Percentiles rank a stretch among this genome's conserved stretches.
phyloP scores from a whole-genome alignment of 2,797 vertebrate species.

The Petrocephalus schoutedeni region DNA sequence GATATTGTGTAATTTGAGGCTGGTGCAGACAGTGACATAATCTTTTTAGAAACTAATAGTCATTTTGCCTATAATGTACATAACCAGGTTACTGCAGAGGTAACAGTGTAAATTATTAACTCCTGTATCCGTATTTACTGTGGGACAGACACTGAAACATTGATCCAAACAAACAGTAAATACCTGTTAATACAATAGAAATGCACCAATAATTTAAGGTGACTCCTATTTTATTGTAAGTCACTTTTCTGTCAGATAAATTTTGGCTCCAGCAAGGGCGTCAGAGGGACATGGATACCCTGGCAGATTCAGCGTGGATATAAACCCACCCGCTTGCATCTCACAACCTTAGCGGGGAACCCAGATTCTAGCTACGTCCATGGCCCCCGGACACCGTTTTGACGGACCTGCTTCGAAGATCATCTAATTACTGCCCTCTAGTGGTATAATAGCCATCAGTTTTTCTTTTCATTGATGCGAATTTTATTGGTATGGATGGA shows the following conservation, averaged over 20 bases:
- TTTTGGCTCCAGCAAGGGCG: background rate
- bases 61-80: background rate
- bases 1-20: background rate
- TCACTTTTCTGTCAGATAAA: background rate
- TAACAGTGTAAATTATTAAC: background rate
- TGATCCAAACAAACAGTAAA: background rate
- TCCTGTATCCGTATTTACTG: background rate
- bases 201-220: background rate
- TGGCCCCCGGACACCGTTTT: background rate
- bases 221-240: background rate
- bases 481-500: background rate
- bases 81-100: background rate
- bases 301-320: background rate
- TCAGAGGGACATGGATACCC: background rate
- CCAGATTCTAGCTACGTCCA: background rate
- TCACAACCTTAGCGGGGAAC: background rate
- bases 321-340: background rate
- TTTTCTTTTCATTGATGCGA: background rate
- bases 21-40: background rate
- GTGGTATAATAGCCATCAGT: constrained; percentile 19
- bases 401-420: background rate
- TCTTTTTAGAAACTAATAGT: background rate
- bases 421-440: constrained; percentile 30
- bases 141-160: background rate
- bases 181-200: background rate